Evolutionary conservation across 2,797 vertebrate species (phyloP).

Genomic region (Cuniculus paca): DNA sequence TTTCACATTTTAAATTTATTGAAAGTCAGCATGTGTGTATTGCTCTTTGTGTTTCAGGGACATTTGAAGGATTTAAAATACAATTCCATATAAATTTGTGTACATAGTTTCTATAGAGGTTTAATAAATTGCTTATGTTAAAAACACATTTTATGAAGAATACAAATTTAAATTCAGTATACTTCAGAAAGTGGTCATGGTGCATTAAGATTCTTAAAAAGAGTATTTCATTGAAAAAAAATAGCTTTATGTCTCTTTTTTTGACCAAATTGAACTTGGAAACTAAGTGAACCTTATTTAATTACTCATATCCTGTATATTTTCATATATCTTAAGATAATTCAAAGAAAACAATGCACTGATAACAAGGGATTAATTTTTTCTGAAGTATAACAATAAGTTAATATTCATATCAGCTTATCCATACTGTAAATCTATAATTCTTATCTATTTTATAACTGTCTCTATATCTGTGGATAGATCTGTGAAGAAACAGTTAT

Average conservation of each 20-base stretch:
- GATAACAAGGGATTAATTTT: not conserved
- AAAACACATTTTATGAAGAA: not conserved
- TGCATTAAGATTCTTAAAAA: not conserved
- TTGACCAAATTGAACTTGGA: not conserved
- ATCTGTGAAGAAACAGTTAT: not conserved
- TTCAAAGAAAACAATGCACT: not conserved
- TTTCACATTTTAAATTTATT: not conserved
- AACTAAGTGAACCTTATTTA: not conserved
- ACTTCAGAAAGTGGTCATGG: not conserved
- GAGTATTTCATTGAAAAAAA: slow-evolving; percentile 6
- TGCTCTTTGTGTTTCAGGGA: not conserved
- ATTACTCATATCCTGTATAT: not conserved
- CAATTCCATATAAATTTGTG: not conserved
- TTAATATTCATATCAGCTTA: not conserved
- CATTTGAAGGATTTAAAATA: slow-evolving; percentile 28
- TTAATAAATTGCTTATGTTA: not conserved
- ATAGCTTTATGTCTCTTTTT: not conserved
- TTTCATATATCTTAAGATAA: not conserved
- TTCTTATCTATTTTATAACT: slow-evolving; percentile 43
- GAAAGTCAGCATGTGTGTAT: not conserved
- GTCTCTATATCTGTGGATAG: not conserved
- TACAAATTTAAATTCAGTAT: not conserved
- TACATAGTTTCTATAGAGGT: not conserved
- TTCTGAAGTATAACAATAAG: not conserved
- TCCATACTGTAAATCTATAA: not conserved